A percentile compares a stretch with the other conserved stretches of the same genome.
phyloP scores from a whole-genome alignment of 2,888 invertebrate species.

The Tetranychus truncatus region DNA sequence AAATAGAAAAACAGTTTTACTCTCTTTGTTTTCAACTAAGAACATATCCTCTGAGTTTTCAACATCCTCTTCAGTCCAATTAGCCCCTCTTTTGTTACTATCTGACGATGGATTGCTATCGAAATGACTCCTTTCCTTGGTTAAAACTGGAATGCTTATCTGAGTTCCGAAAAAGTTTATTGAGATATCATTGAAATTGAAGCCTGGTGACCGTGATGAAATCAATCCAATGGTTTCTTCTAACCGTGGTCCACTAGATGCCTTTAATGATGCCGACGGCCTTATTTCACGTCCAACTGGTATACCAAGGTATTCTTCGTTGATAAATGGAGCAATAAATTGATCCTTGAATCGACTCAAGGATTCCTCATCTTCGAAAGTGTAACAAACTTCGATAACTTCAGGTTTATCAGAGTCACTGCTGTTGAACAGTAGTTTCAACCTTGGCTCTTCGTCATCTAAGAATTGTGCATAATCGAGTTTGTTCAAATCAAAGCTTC shows the following conservation, averaged over 20 bases:
- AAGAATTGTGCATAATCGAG: too few relatives aligned
- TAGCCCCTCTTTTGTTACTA: background rate
- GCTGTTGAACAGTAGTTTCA: background rate
- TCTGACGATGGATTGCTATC: background rate
- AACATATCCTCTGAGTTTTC: constrained; percentile 8
- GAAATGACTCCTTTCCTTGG: background rate
- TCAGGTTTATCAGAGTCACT: background rate
- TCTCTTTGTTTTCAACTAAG: constrained; percentile 4
- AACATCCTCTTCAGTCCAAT: background rate
- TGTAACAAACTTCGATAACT: background rate
- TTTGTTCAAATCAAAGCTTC: background rate
- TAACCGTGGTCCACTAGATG: too few relatives aligned
- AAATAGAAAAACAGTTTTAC: constrained; percentile 2
- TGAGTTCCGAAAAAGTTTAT: background rate
- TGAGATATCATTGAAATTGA: background rate
- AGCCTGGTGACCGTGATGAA: too few relatives aligned
- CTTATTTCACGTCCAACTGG: too few relatives aligned
- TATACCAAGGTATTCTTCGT: background rate
- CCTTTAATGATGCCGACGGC: too few relatives aligned
- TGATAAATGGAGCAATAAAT: background rate
- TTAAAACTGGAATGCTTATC: background rate
- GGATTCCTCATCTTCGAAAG: background rate
- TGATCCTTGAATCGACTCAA: background rate
- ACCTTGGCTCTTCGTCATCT: background rate
- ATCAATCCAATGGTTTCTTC: too few relatives aligned